A percentile compares a stretch with the other conserved stretches of the same genome.
These are phyloP conservation scores for Dromococcyx pavoninus DNA, from an alignment of 2,797 vertebrate species.

Conservation along the genomic window DNA sequence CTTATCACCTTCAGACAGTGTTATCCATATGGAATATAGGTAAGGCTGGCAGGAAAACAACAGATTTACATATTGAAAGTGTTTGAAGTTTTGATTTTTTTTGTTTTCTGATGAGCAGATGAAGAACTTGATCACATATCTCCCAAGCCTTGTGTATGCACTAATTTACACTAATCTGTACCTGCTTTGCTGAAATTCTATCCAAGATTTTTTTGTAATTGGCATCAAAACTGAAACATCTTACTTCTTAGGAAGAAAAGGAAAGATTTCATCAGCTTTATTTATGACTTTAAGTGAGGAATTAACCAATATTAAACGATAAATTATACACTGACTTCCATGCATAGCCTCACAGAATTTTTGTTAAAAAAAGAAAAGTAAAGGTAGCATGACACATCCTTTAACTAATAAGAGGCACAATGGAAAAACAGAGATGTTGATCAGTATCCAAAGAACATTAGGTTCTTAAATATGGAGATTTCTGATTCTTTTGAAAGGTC, in stretches of 20 bases:
- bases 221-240: background rate
- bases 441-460: conserved; percentile 11
- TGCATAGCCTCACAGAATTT: background rate
- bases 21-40: background rate
- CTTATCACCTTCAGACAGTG: background rate
- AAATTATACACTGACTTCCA: background rate
- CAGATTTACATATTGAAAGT: background rate
- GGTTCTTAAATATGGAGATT: conserved; percentile 23
- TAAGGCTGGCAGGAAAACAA: background rate
- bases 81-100: conserved; percentile 16
- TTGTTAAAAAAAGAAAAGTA: background rate
- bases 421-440: conserved; percentile 8
- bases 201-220: background rate
- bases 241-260: background rate
- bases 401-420: background rate
- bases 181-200: background rate
- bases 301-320: background rate
- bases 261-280: background rate
- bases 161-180: background rate
- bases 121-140: background rate
- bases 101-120: background rate
- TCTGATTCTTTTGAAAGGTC: conserved; percentile 12
- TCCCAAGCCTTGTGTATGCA: background rate
- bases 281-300: background rate
- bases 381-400: background rate